phyloP scores from a whole-genome alignment of 2,113 vertebrate genomes.

The Hippolais icterina region DNA sequence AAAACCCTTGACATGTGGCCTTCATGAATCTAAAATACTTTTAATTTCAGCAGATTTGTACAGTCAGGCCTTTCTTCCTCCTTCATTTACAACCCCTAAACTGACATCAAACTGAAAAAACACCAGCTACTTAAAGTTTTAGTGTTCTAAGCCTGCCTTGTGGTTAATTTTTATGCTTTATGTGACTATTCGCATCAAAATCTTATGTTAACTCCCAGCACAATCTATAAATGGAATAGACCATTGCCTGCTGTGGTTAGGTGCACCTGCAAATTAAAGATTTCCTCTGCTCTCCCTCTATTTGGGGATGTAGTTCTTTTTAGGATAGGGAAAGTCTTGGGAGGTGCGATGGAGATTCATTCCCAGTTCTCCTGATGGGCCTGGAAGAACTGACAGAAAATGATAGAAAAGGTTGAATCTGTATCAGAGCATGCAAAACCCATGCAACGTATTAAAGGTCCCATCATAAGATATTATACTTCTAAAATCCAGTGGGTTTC shows the following conservation, averaged over 20 bases:
- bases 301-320: background rate
- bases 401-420: background rate
- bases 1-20: background rate
- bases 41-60: background rate
- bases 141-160: background rate
- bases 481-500: background rate
- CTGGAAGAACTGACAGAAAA: background rate
- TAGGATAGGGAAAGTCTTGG: background rate
- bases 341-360: background rate
- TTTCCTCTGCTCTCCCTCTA: fast-evolving
- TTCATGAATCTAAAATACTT: background rate
- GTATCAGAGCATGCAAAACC: background rate
- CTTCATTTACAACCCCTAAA: background rate
- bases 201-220: background rate
- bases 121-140: background rate
- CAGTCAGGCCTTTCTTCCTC: background rate
- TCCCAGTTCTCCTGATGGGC: background rate
- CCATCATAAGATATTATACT: background rate
- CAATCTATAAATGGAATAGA: background rate
- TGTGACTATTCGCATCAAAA: background rate
- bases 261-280: background rate
- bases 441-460: background rate
- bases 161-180: background rate
- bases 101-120: background rate
- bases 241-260: background rate